A percentile compares a stretch with the other conserved stretches of the same genome.
Conservation (phyloP, 1,140 invertebrate genomes). For the Rhagoletis zephyria region DNA sequence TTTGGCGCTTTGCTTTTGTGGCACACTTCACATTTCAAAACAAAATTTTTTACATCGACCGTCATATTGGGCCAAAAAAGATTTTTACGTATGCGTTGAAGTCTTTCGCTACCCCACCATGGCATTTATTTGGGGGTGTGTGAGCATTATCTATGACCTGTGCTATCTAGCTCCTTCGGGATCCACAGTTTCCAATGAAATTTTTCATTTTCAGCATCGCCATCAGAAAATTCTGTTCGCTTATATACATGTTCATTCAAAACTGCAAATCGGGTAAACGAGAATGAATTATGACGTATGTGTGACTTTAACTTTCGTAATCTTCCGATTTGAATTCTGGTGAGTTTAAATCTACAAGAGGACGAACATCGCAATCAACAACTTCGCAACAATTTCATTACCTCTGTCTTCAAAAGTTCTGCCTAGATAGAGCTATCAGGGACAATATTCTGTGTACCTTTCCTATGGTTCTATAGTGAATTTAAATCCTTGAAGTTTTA, state of each 20-base stretch:
- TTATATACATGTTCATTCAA: background rate
- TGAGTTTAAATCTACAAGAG: background rate
- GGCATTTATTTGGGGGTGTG: background rate
- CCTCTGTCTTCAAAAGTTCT: too few relatives aligned
- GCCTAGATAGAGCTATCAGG: too few relatives aligned
- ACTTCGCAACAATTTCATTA: background rate
- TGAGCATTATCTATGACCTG: background rate
- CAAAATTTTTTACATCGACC: background rate
- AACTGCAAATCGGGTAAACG: background rate
- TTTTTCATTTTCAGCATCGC: background rate
- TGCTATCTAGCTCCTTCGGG: background rate
- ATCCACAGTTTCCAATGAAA: slow-evolving; percentile 23
- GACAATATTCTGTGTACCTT: background rate
- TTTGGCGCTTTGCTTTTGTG: too few relatives aligned
- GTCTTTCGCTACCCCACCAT: too few relatives aligned
- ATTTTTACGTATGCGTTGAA: background rate
- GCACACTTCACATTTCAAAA: background rate
- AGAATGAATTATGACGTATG: background rate
- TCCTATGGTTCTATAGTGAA: background rate
- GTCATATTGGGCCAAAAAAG: background rate
- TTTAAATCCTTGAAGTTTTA: background rate
- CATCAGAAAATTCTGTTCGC: background rate
- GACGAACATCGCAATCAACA: background rate
- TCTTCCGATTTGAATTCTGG: background rate
- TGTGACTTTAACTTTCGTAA: background rate